Percentiles rank a stretch among this genome's conserved stretches.
phyloP scores from a whole-genome alignment of 2,797 vertebrate species.

The Myotis findleyi region DNA sequence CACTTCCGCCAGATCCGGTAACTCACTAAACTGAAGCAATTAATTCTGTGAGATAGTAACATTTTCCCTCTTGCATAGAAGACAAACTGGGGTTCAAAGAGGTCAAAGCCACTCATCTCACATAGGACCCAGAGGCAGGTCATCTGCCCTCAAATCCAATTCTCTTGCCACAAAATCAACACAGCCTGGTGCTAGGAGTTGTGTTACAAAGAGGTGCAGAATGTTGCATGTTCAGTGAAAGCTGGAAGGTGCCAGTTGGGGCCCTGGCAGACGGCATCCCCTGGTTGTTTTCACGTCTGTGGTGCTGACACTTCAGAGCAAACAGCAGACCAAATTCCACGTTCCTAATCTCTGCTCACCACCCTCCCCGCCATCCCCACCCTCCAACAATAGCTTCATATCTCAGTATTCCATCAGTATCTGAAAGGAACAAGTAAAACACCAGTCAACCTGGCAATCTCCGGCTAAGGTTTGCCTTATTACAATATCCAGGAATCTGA shows the following conservation, averaged over 20 bases:
- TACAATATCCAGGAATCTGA: not conserved
- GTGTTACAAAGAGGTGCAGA: not conserved
- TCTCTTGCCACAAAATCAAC: not conserved
- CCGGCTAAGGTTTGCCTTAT: not conserved
- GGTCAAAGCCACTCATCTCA: not conserved
- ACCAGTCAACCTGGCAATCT: not conserved
- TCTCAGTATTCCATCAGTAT: not conserved
- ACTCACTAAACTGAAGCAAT: not conserved
- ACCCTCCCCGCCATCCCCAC: rapidly evolving
- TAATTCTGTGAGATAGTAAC: not conserved
- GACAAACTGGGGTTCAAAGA: not conserved
- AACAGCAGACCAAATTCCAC: not conserved
- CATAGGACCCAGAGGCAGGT: no score
- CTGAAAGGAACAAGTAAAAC: not conserved
- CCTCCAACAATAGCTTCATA: not conserved
- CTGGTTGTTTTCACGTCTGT: not conserved
- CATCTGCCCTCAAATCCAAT: not conserved
- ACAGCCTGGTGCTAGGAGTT: not conserved
- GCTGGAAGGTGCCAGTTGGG: not conserved
- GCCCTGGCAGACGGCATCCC: not conserved
- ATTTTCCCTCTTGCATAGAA: not conserved
- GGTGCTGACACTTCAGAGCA: not conserved
- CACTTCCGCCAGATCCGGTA: not conserved
- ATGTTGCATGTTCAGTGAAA: not conserved
- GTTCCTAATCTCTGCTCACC: not conserved